Evolutionary conservation across 2,113 vertebrate genomes (phyloP).

Genomic region (Corapipo altera): DNA sequence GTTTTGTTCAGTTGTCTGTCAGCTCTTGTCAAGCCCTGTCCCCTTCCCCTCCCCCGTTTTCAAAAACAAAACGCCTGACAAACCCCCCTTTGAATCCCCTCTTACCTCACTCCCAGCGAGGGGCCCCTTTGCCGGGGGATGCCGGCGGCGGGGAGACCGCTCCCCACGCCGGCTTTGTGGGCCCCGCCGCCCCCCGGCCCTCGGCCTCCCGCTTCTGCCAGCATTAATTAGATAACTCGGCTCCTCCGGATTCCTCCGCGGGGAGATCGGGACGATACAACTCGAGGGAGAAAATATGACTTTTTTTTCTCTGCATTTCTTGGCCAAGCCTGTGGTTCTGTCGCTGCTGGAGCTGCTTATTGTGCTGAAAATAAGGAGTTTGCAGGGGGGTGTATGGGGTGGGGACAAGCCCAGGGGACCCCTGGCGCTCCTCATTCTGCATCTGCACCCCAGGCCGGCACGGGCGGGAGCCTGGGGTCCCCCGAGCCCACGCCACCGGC

Average conservation of each 20-base stretch:
- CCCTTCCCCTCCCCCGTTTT: constrained; percentile 54
- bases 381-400: fast-evolving
- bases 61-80: constrained; percentile 61
- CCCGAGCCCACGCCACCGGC: background rate
- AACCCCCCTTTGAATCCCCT: constrained; percentile 48
- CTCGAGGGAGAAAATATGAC: background rate
- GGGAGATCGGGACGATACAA: background rate
- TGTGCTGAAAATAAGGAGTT: background rate
- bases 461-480: background rate
- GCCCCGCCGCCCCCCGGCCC: background rate
- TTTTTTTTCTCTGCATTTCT: background rate
- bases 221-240: constrained; percentile 42
- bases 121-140: constrained; percentile 58
- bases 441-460: fast-evolving
- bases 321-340: background rate
- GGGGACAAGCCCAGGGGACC: fast-evolving
- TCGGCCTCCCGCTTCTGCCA: constrained; percentile 23
- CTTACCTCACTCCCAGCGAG: constrained; percentile 67
- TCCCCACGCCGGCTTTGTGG: constrained; percentile 67
- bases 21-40: constrained; percentile 63
- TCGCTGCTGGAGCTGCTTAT: background rate
- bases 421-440: background rate
- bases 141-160: constrained; percentile 26
- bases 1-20: constrained; percentile 68
- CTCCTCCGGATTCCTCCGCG: background rate